Conservation (phyloP, 2,113 vertebrate genomes). For the Xiphias gladius region DNA sequence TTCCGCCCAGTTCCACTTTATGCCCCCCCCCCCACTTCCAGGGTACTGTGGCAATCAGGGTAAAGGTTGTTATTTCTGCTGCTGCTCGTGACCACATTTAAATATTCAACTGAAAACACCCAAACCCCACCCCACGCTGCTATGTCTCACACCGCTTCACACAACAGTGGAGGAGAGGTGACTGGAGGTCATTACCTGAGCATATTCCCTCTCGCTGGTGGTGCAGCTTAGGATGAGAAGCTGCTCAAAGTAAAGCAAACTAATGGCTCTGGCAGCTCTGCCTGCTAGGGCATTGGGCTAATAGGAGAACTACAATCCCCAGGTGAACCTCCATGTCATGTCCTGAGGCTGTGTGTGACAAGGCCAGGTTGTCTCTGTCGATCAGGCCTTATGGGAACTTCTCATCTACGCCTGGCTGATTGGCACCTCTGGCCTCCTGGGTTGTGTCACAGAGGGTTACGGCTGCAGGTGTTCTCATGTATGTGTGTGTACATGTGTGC, state of each 20-base stretch:
- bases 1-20: conserved; percentile 58
- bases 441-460: conserved; percentile 78
- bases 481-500: conserved; percentile 32
- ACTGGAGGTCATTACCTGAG: conserved; percentile 72
- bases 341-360: conserved; percentile 77
- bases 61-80: conserved; percentile 78
- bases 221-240: conserved; percentile 55
- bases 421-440: conserved; percentile 70
- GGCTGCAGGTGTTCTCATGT: conserved; percentile 64
- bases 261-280: conserved; percentile 69
- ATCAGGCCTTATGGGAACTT: too few relatives aligned
- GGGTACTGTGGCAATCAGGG: conserved; percentile 75
- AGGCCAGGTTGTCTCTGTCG: conserved; percentile 76
- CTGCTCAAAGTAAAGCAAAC: conserved; percentile 75
- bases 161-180: conserved; percentile 60
- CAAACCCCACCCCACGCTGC: too few relatives aligned
- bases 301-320: conserved; percentile 82
- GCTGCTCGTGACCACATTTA: conserved; percentile 71
- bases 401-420: too few relatives aligned
- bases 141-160: conserved; percentile 51
- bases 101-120: conserved; percentile 74
- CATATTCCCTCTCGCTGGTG: conserved; percentile 55
- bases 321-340: conserved; percentile 75
- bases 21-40: conserved; percentile 55
- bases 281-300: conserved; percentile 73